Evolutionary conservation across 2,888 invertebrate genomes (phyloP).

Genomic region (Hydraecia micacea): DNA sequence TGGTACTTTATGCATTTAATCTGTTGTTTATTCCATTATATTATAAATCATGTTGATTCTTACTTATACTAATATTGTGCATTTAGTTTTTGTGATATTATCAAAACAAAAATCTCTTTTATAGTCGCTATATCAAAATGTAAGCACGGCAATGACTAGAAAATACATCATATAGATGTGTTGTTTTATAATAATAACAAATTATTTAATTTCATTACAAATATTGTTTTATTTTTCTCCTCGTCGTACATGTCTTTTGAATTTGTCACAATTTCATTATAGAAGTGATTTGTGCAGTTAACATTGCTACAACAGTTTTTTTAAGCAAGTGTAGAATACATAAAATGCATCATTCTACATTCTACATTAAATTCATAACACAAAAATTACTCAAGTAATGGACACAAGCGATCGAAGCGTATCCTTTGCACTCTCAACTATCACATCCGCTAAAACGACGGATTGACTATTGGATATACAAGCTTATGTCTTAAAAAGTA

Average conservation of each 20-base stretch:
- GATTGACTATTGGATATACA: neutral
- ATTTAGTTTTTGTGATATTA: slow-evolving; percentile 79
- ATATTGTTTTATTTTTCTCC: slow-evolving; percentile 81
- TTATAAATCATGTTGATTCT: slow-evolving; percentile 63
- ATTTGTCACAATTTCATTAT: slow-evolving; percentile 35
- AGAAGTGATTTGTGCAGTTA: slow-evolving; percentile 43
- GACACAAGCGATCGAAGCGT: neutral
- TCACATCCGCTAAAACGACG: neutral
- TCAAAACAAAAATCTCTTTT: slow-evolving; percentile 63
- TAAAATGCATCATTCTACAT: slow-evolving; percentile 19
- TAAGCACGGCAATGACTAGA: slow-evolving; percentile 85
- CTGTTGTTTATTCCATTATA: slow-evolving; percentile 66
- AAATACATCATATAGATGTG: slow-evolving; percentile 88
- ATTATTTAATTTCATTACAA: slow-evolving; percentile 87
- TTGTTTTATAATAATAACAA: slow-evolving; percentile 89
- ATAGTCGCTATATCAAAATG: slow-evolving; percentile 60
- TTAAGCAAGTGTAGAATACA: slow-evolving; percentile 31
- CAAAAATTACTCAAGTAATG: neutral
- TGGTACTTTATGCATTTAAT: slow-evolving; percentile 50
- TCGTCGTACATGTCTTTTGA: slow-evolving; percentile 36
- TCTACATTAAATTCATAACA: slow-evolving; percentile 14
- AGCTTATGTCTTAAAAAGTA: neutral
- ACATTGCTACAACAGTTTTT: slow-evolving; percentile 21
- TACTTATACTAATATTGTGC: slow-evolving; percentile 68
- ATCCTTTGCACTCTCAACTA: neutral